Conservation (phyloP, 2,888 invertebrate species). For the Agrotis segetum region DNA sequence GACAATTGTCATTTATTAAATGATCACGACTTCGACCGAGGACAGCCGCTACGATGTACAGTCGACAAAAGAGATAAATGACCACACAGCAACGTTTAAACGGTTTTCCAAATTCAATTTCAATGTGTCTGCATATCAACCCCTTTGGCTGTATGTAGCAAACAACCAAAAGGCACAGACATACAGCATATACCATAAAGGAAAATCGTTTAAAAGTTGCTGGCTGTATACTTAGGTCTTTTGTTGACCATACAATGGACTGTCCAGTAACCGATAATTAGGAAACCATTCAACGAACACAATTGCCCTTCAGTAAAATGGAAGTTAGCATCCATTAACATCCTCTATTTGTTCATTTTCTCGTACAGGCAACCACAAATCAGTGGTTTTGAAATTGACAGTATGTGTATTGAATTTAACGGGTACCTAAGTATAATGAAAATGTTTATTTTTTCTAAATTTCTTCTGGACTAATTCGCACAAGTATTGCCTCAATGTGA, state of each 20-base stretch:
- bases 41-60: conserved; percentile 16
- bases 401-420: not conserved
- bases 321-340: conserved; percentile 2
- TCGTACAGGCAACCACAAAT: not conserved
- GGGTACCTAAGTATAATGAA: not conserved
- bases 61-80: too few species aligned
- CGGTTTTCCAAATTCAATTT: too few species aligned
- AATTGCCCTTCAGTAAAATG: conserved; percentile 25
- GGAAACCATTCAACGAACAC: conserved; percentile 20
- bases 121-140: too few species aligned
- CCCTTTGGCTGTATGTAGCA: too few species aligned
- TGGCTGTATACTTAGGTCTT: too few species aligned
- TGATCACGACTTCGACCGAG: conserved; percentile 66
- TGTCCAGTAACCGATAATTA: conserved; percentile 31
- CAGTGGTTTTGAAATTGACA: not conserved
- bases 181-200: too few species aligned
- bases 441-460: too few species aligned
- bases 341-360: not conserved
- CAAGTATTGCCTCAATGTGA: too few species aligned
- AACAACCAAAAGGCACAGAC: too few species aligned
- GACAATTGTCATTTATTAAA: conserved; percentile 73
- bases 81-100: too few species aligned
- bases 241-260: not conserved
- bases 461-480: too few species aligned
- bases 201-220: too few species aligned